Base-by-base conservation (phyloP, 2,113 vertebrate species). In the Hemiprocne comata region DNA sequence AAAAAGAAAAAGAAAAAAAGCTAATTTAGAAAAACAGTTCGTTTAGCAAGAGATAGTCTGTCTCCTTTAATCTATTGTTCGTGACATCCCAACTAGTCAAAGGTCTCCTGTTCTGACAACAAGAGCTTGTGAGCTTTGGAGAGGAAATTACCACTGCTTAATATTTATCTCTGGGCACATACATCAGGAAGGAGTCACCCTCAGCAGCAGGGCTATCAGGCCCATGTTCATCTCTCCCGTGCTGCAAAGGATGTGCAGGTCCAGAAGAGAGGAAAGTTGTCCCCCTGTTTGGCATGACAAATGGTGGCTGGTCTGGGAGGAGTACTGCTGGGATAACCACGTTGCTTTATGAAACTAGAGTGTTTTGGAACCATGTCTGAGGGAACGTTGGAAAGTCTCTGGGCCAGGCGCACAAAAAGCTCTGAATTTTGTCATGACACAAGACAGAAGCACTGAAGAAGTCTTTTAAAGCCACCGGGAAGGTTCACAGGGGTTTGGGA, bases 61-160 rank as follows among this genome's bases (percentile, higher is more conserved):
- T 42, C 76, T 88, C 65, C 61, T 95, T 96, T 96, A 95, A 97
- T 97, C 91, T 64, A 73, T 90, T 97, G 93, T 90, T 80, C 48
- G 0, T 2, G 0, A 73, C 48, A 58, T 80, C 92, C 82, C 92
- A 58, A 53, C 89, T 54, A 61, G 90, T 31, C 73, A 82, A 77
- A 92, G 58, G 44, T 60, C 95, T 95, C 86, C 91, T 24, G 0
- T 2, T 75, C 60, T 1, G 5, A 82, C 77, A 78, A 71, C 53
- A 58, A 95, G 92, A 93, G 90, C 80, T 73, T 48, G 46, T 17
- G 78, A 84, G 71, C 61, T 87, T 58, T 0, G 1, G 60, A 75
- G 55, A 89, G 93, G 94, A 85, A 97, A 85, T 62, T 79, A 60
- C 50, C 53, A n/a, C 42, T 0, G 38, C 70, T 85, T 18, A 13